Base-by-base conservation (phyloP, 2,113 vertebrate genomes). In the Gasterosteus aculeatus region DNA sequence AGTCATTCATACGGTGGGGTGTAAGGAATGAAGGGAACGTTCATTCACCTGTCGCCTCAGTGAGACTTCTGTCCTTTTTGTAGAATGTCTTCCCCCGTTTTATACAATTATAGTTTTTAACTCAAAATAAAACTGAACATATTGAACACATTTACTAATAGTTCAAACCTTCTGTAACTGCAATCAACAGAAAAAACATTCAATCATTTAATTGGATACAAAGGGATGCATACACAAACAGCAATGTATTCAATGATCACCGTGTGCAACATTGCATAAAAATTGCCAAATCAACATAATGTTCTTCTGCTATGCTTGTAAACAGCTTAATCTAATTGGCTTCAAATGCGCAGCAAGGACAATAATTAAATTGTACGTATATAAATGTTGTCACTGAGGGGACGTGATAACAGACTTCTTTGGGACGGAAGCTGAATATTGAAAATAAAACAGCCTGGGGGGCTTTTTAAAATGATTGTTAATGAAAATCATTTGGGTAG, bases 301-400 rank as follows among this genome's bases (percentile, higher is more conserved):
- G 35, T 78, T 79, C 12, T 42, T 58, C 63, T 69, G 56, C 63
- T 78, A 2, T 68, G 66, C 60, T 75, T 81, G 65, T 63, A 29
- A 85, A 81, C 41, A 67, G n/a, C 49, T 26, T 75, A 63, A 85
- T 78, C 29, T 67, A 41, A 67, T 64, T 63, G 42, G 33, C 19
- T 29, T 66, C 46, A 65, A n/a, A 71, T 18, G 53, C 0, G 2
- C 60, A 66, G 38, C 22, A 41, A 22, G 18, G 49, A 41, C 18
- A 82, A 57, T 68, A 74, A 74, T 77, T 46, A 61, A 72, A 72
- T 33, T 59, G 39, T 57, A n/a, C 69, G 49, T 70, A 41, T 73
- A 71, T 75, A 70, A 72, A 69, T 60, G 49, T 69, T 15, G 15
- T 57, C n/a, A 35, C n/a, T 63, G 57, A 75, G 59, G 39, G 33